phyloP scores from a whole-genome alignment of 2,888 invertebrate genomes.

The Cryptops parisi region DNA sequence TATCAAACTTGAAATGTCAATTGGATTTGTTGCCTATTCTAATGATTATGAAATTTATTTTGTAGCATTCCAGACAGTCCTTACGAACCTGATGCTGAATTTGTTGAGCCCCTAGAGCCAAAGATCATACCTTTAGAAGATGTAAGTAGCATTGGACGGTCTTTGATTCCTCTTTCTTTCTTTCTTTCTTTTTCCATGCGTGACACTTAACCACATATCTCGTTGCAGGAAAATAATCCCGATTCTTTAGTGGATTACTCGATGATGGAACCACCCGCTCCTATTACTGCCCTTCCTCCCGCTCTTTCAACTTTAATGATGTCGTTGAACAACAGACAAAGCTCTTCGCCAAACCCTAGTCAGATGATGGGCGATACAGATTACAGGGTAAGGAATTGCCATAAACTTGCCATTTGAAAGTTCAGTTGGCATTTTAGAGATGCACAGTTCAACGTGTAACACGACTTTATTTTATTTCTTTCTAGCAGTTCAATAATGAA shows the following conservation, averaged over 20 bases:
- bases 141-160: slow-evolving; percentile 42
- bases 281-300: slow-evolving; percentile 19
- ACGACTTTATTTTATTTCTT: neutral
- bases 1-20: too few relatives aligned
- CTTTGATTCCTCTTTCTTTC: neutral
- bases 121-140: slow-evolving; percentile 78
- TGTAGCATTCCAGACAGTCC: slow-evolving; percentile 66
- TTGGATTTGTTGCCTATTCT: too few relatives aligned
- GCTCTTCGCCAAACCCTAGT: neutral
- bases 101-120: slow-evolving; percentile 57
- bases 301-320: slow-evolving; percentile 19
- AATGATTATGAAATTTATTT: too few relatives aligned
- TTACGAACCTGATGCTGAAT: slow-evolving; percentile 72
- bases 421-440: slow-evolving; percentile 1
- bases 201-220: neutral
- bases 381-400: neutral
- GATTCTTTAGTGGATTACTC: slow-evolving; percentile 21
- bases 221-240: slow-evolving; percentile 20
- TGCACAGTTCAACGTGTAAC: neutral
- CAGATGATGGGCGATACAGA: too few relatives aligned
- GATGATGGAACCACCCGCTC: slow-evolving; percentile 16
- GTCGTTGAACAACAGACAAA: slow-evolving; percentile 12
- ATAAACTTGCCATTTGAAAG: neutral
- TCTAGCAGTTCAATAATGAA: neutral
- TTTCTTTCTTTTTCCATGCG: neutral